These are phyloP conservation scores for Saxidomus purpurata DNA, from an alignment of 1,140 invertebrate species.

Conservation along the genomic window DNA sequence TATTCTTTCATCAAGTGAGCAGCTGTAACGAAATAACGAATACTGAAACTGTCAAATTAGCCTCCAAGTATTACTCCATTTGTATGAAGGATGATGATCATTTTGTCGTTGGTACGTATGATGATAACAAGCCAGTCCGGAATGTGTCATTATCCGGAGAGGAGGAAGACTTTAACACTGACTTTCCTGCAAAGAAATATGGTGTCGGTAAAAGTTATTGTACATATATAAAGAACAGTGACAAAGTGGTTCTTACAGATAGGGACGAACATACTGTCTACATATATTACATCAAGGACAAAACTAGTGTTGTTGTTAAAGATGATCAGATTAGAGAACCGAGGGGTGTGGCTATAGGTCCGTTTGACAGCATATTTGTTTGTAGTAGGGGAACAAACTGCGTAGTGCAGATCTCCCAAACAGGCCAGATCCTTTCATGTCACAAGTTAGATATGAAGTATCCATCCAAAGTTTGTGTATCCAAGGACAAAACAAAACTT, in stretches of 20 bases:
- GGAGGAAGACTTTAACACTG: background rate
- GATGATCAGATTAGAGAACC: background rate
- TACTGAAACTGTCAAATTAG: no score
- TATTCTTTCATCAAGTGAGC: background rate
- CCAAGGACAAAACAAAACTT: background rate
- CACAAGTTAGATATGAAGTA: background rate
- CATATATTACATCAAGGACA: background rate
- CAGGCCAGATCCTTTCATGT: background rate
- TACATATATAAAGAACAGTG: slow-evolving; percentile 4
- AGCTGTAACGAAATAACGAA: background rate
- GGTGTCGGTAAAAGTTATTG: background rate
- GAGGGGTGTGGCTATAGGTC: background rate
- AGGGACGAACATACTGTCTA: background rate
- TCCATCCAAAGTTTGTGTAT: background rate
- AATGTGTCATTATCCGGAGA: background rate
- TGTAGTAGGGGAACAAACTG: background rate
- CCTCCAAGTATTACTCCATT: background rate
- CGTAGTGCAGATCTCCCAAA: background rate
- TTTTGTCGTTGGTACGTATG: slow-evolving; percentile 6
- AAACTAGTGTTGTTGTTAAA: background rate
- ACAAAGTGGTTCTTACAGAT: background rate
- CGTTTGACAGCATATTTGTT: slow-evolving; percentile 12
- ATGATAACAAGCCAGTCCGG: background rate
- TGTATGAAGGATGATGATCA: background rate
- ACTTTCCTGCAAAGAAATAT: background rate